A percentile compares a stretch with the other conserved stretches of the same genome.
These are phyloP conservation scores for Drosophila differens DNA, from an alignment of 2,888 invertebrate species.

Conservation along the genomic window DNA sequence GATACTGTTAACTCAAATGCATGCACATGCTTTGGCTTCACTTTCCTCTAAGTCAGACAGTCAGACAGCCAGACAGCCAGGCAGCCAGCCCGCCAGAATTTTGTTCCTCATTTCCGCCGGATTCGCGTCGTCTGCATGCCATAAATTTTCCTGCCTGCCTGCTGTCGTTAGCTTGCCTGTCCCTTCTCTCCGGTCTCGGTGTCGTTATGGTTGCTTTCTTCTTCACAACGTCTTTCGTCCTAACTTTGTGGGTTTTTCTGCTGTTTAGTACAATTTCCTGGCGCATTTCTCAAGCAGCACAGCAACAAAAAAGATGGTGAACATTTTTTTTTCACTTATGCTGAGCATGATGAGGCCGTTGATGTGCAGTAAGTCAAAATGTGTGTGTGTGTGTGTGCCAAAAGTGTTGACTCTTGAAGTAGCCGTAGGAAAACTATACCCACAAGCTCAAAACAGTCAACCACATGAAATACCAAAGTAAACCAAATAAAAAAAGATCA, in stretches of 20 bases:
- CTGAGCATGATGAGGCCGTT: slow-evolving; percentile 59
- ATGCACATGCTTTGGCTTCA: slow-evolving; percentile 15
- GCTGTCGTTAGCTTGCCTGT: slow-evolving; percentile 65
- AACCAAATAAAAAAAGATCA: slow-evolving; percentile 33
- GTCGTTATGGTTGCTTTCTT: slow-evolving; percentile 62
- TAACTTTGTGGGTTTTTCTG: slow-evolving; percentile 53
- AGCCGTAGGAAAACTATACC: slow-evolving; percentile 15
- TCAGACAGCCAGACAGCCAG: slow-evolving; percentile 26
- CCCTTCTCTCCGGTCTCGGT: slow-evolving; percentile 7
- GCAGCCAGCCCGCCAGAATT: slow-evolving; percentile 34
- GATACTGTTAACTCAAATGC: slow-evolving; percentile 21
- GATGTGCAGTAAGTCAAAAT: slow-evolving; percentile 71
- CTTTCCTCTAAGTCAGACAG: slow-evolving; percentile 15
- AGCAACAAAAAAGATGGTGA: slow-evolving; percentile 24
- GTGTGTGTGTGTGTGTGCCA: slow-evolving; percentile 24
- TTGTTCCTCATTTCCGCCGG: slow-evolving; percentile 71
- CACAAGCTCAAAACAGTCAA: slow-evolving; percentile 23
- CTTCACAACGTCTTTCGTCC: slow-evolving; percentile 35
- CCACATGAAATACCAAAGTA: slow-evolving; percentile 35
- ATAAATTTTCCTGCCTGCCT: slow-evolving; percentile 68
- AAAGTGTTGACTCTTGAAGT: slow-evolving; percentile 60
- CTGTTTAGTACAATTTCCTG: slow-evolving; percentile 74
- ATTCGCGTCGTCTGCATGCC: slow-evolving; percentile 68
- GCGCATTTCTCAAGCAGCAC: slow-evolving; percentile 64
- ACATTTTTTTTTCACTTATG: slow-evolving; percentile 68